A percentile compares a stretch with the other conserved stretches of the same genome.
These are phyloP conservation scores for Xyrichtys novacula DNA, from an alignment of 2,797 vertebrate genomes.

Conservation along the genomic window DNA sequence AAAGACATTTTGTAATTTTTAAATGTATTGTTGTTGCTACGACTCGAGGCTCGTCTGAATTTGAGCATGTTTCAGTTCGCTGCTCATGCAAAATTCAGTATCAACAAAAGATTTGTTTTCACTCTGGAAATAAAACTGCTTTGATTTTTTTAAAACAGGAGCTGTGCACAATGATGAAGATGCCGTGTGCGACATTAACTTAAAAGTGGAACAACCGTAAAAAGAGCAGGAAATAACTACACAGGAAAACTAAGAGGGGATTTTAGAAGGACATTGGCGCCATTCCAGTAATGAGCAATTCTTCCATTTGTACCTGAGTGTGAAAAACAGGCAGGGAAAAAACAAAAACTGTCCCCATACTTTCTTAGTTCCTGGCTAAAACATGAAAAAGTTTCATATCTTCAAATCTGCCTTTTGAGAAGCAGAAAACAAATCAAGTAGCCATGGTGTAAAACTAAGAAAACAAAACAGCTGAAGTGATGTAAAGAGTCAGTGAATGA, in stretches of 20 bases:
- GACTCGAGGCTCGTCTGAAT: neutral
- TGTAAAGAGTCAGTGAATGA: neutral
- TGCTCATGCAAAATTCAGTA: slow-evolving; percentile 1
- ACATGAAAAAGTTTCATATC: neutral
- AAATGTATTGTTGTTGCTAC: neutral
- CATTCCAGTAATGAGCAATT: neutral
- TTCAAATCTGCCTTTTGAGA: neutral
- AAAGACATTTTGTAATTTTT: neutral
- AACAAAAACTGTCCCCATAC: neutral
- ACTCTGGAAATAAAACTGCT: neutral
- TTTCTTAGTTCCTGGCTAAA: neutral
- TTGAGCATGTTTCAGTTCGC: neutral
- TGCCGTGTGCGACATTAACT: neutral
- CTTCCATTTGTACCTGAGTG: neutral
- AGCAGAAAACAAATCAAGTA: neutral
- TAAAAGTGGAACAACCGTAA: neutral
- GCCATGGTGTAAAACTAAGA: neutral
- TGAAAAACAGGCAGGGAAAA: neutral
- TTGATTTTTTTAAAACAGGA: neutral
- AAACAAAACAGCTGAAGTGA: neutral
- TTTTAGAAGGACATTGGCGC: too few relatives aligned
- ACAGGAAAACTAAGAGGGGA: neutral
- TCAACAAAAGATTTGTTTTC: neutral
- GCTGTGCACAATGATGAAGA: neutral
- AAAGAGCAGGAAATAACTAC: neutral